Conservation (phyloP, 2,888 invertebrate species). For the Cephus pygmeus region DNA sequence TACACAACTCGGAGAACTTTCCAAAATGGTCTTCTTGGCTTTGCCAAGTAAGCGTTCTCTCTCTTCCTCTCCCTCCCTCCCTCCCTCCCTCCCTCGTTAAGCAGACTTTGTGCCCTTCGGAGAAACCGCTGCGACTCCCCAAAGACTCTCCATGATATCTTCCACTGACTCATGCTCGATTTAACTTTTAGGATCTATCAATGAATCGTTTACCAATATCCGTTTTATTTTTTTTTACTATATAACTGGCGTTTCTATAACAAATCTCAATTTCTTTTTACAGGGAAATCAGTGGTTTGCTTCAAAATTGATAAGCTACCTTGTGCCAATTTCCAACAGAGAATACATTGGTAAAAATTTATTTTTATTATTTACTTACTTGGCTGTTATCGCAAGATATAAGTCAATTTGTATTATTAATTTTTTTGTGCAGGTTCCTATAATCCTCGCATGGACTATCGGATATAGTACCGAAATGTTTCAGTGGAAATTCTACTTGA, state of each 20-base stretch:
- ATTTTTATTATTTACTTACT: neutral
- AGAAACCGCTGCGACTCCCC: neutral
- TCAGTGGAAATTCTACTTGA: neutral
- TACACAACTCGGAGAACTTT: constrained; percentile 63
- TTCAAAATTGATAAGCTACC: neutral
- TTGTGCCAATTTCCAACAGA: neutral
- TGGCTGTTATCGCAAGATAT: neutral
- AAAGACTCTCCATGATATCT: neutral
- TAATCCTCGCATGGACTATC: neutral
- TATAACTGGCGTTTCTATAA: neutral
- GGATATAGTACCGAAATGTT: neutral
- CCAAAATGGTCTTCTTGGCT: constrained; percentile 53
- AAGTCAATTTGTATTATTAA: neutral
- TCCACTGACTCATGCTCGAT: neutral
- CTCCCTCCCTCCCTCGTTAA: constrained; percentile 45
- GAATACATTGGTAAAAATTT: neutral
- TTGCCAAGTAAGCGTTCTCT: constrained; percentile 50
- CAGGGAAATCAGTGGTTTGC: neutral
- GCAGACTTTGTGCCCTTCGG: constrained; percentile 34
- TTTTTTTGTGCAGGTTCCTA: neutral
- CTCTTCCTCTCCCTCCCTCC: constrained; percentile 31
- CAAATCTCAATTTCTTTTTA: too few relatives aligned
- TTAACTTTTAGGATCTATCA: neutral
- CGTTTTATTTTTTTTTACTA: neutral
- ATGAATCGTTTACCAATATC: neutral